Evolutionary conservation across 2,888 invertebrate species (phyloP).

Genomic region (Gandaritis pyraliata): DNA sequence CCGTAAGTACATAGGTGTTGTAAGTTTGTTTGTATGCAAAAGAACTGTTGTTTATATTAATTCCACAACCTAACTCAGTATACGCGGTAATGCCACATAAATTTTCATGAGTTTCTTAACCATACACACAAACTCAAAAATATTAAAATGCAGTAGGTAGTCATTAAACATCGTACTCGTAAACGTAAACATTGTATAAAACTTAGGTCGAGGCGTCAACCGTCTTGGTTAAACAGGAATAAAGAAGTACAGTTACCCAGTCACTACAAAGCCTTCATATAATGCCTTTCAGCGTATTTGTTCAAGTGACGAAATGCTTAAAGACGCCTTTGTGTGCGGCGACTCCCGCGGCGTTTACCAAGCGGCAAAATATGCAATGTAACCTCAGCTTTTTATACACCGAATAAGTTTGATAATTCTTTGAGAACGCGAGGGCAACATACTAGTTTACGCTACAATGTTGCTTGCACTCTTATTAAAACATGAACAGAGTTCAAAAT

Average conservation of each 20-base stretch:
- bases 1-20: no score
- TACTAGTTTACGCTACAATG: slow-evolving; percentile 42
- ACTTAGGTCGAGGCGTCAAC: slow-evolving; percentile 67
- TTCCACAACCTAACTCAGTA: neutral
- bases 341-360: slow-evolving; percentile 61
- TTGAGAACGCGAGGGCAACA: slow-evolving; percentile 41
- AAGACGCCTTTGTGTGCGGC: slow-evolving; percentile 62
- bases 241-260: slow-evolving; percentile 69
- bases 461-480: slow-evolving; percentile 39
- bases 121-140: slow-evolving; percentile 19
- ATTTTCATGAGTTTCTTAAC: slow-evolving; percentile 13
- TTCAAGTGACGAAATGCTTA: slow-evolving; percentile 71
- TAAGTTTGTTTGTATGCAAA: neutral
- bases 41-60: neutral
- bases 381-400: slow-evolving; percentile 49
- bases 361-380: slow-evolving; percentile 36
- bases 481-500: slow-evolving; percentile 49
- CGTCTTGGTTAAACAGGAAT: slow-evolving; percentile 67
- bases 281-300: slow-evolving; percentile 71
- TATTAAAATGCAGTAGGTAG: slow-evolving; percentile 38
- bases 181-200: slow-evolving; percentile 51
- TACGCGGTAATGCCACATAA: slow-evolving; percentile 4
- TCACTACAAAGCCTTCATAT: slow-evolving; percentile 61
- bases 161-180: slow-evolving; percentile 34
- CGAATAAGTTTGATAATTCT: slow-evolving; percentile 48